phyloP scores from a whole-genome alignment of 2,797 vertebrate genomes.

The Girardinus metallicus region DNA sequence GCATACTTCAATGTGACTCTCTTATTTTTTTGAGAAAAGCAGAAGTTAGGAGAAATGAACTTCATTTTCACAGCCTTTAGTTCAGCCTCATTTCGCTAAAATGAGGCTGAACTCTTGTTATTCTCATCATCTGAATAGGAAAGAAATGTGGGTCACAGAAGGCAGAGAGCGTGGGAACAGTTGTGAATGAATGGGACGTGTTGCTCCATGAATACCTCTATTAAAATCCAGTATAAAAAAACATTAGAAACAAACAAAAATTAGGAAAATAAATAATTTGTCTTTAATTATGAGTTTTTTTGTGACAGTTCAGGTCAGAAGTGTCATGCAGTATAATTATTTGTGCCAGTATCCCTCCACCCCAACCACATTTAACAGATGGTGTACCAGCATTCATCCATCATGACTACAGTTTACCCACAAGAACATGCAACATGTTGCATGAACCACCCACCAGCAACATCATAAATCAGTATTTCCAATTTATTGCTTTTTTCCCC shows the following conservation, averaged over 20 bases:
- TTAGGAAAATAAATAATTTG: slow-evolving; percentile 3
- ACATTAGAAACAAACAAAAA: slow-evolving; percentile 4
- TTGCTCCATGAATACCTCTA: slow-evolving; percentile 7
- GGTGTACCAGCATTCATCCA: background rate
- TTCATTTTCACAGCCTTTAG: background rate
- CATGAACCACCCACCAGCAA: background rate
- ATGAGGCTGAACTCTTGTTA: slow-evolving; percentile 29
- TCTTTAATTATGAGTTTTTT: slow-evolving; percentile 2
- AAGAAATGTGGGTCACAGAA: slow-evolving; percentile 54
- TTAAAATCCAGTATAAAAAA: slow-evolving; percentile 14
- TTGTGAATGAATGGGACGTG: slow-evolving; percentile 17
- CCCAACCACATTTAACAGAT: background rate
- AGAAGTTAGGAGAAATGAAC: background rate
- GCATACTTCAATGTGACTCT: background rate
- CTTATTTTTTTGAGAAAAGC: background rate
- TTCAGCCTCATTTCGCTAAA: too few relatives aligned
- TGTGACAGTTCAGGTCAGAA: background rate
- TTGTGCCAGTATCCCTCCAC: background rate
- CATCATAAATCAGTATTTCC: background rate
- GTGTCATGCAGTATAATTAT: slow-evolving; percentile 4
- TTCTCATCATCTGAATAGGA: slow-evolving; percentile 34
- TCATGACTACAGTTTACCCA: background rate
- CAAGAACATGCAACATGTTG: background rate
- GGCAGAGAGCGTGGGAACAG: slow-evolving; percentile 19
- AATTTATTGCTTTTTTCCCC: background rate